Percentiles rank a stretch among this genome's conserved stretches.
Evolutionary conservation across 1,140 invertebrate species (phyloP).

Genomic region (Acromyrmex echinatior): DNA sequence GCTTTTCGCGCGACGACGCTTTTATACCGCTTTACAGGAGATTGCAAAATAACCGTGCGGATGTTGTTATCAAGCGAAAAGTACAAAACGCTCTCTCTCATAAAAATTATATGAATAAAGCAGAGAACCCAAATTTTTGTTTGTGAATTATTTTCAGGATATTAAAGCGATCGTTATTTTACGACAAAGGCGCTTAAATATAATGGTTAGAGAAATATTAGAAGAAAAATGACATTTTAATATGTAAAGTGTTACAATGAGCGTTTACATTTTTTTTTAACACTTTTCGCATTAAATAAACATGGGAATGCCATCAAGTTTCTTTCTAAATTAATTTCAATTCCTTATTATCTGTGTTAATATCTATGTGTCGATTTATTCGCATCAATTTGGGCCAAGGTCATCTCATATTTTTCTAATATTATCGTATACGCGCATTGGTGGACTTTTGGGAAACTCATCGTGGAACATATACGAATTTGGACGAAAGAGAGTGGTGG

Average conservation of each 20-base stretch:
- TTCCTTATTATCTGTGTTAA: background rate
- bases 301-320: background rate
- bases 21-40: constrained; percentile 50
- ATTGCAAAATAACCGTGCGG: constrained; percentile 33
- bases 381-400: constrained; percentile 11
- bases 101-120: constrained; percentile 16
- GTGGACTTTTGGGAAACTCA: constrained; percentile 21
- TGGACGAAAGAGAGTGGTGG: constrained; percentile 29
- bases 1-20: constrained; percentile 34
- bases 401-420: background rate
- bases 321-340: constrained; percentile 1
- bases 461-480: constrained; percentile 19
- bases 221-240: background rate
- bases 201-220: background rate
- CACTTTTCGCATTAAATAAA: background rate
- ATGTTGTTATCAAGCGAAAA: constrained; percentile 30
- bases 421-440: background rate
- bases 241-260: background rate
- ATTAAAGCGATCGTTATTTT: background rate
- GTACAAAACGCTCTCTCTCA: constrained; percentile 21
- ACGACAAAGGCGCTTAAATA: background rate
- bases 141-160: background rate
- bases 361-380: background rate
- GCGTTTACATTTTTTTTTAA: background rate
- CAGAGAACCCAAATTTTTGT: constrained; percentile 15